Evolutionary conservation across 2,888 invertebrate genomes (phyloP), one percentile per base, ranked within the genome.

Genomic region (Cosmopolites sordidus): DNA sequence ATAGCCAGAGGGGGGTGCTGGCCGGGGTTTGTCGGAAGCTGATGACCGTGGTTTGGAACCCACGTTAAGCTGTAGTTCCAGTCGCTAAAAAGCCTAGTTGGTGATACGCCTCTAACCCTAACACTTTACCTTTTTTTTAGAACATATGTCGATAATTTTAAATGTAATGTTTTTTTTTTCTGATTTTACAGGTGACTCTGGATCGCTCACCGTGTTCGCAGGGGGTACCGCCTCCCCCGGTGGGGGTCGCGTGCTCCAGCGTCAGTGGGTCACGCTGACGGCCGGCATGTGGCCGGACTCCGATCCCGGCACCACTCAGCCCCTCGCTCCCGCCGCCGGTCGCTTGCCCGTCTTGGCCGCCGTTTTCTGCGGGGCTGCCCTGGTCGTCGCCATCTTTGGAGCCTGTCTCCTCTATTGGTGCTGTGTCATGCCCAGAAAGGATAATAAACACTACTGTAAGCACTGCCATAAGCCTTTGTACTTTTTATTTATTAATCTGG

Each of bases 381-480:
- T 83, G 64, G 80, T 83, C 65, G 81, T 83, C 65, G 81, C 83
- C 66, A 72, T 82, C 65, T 76, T 83, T 70, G 78, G 83, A 69
- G 79, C 83, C 62, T 75, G 81, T 69, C 75, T 84, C 66, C 76
- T 83, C 66, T 84, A 83, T 75, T 80, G 82, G 72, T 84, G 83
- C 72, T 83, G 83, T 77, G 79, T 83, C 69, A 82, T 83, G 80
- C 83, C 83, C 65, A 80, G 82, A 60, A 79, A 82, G 68, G 83
- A 83, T 73, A 83, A 83, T 73, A 83, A 83, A 75, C 81, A 83
- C 58, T 82, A 81, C 68, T 81, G 84, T 84, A 74, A 78, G 78
- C 69, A 54, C 8, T 33, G 5, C n/a, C 9, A 27, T 5, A 5
- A 9, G 27, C 27, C 5, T 6, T 27, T 6, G 9, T 5, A 6